A percentile compares a stretch with the other conserved stretches of the same genome.
Conservation (phyloP, 2,797 vertebrate genomes). For the Acestrorhynchus altus region DNA sequence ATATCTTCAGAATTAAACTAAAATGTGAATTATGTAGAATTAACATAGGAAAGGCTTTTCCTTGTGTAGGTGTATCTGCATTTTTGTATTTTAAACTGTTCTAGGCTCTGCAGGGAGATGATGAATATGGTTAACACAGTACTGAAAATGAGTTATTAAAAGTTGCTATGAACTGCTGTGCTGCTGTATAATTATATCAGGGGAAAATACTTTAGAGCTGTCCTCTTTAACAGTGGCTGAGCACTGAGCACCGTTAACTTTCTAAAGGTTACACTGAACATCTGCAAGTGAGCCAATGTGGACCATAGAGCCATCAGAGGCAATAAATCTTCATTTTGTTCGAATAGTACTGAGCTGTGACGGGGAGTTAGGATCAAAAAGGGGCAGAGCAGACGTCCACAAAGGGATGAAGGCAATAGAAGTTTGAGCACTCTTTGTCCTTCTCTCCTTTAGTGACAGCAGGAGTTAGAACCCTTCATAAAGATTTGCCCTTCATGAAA, state of each 20-base stretch:
- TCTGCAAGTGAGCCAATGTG: conserved; percentile 58
- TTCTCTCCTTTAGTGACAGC: conserved; percentile 2
- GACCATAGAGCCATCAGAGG: conserved; percentile 44
- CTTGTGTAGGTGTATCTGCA: too few relatives aligned
- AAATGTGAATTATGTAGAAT: too few relatives aligned
- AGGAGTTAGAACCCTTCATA: not conserved
- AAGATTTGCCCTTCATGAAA: too few relatives aligned
- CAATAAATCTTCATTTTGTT: conserved; percentile 75
- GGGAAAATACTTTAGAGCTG: not conserved
- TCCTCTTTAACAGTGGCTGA: conserved; percentile 45
- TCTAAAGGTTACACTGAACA: conserved; percentile 55
- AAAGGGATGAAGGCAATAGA: not conserved
- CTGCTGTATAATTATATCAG: not conserved
- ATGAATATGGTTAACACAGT: not conserved
- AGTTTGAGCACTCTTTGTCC: not conserved
- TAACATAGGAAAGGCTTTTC: too few relatives aligned
- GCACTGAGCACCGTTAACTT: conserved; percentile 45
- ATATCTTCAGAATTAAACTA: too few relatives aligned
- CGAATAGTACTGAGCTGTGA: conserved; percentile 69
- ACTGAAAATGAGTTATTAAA: not conserved
- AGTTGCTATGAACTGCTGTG: not conserved
- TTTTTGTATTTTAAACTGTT: not conserved
- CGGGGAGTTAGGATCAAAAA: conserved; percentile 53
- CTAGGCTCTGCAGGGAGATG: not conserved
- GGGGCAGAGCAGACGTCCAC: conserved; percentile 1